phyloP scores from a whole-genome alignment of 2,888 invertebrate species.

The Trichogramma dendrolimi region DNA sequence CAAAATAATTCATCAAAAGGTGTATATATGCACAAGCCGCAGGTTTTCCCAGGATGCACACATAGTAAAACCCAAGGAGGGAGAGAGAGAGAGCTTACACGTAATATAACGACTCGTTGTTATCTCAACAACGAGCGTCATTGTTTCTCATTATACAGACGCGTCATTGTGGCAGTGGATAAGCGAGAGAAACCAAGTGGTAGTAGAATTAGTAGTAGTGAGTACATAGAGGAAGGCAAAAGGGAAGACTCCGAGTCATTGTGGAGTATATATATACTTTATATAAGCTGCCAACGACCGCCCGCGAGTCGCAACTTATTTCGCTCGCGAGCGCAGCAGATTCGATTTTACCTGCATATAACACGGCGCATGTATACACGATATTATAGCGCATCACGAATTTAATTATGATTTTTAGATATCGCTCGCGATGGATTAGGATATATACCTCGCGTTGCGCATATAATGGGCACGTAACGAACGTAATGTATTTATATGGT shows the following conservation, averaged over 20 bases:
- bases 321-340: conserved; percentile 1
- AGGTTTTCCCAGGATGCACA: too few relatives aligned
- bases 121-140: conserved; percentile 1
- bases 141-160: conserved; percentile 11
- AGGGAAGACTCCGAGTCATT: conserved; percentile 2
- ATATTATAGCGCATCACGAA: conserved; percentile 17
- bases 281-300: conserved; percentile 13
- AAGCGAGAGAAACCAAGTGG: neutral
- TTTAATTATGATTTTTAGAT: conserved; percentile 28
- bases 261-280: conserved; percentile 16
- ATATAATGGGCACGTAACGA: neutral
- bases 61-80: too few relatives aligned
- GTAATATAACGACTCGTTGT: too few relatives aligned
- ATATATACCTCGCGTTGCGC: neutral
- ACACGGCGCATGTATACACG: neutral
- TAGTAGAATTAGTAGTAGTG: too few relatives aligned
- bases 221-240: neutral
- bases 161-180: neutral
- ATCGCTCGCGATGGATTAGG: neutral
- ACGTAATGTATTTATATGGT: neutral
- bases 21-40: too few relatives aligned
- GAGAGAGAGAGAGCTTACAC: too few relatives aligned
- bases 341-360: neutral
- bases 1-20: too few relatives aligned
- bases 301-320: conserved; percentile 10